Base-by-base conservation (phyloP, 1,140 invertebrate genomes). In the Drosophila triauraria region DNA sequence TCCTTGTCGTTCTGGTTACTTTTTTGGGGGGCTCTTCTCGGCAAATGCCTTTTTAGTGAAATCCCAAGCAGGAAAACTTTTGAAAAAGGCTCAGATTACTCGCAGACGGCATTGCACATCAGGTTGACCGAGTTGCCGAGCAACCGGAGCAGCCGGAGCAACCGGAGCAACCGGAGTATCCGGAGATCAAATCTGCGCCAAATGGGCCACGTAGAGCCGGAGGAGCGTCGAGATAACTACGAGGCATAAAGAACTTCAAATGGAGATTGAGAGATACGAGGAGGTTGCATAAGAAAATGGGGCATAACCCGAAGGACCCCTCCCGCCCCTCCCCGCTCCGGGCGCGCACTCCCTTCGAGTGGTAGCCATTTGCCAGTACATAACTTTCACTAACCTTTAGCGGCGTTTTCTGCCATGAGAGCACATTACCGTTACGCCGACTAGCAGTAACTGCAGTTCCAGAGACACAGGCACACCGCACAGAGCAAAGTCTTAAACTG, bases 331-430 rank as follows among this genome's bases (percentile, higher is more conserved):
- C 15, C 15, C 10, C 9, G 20, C 10, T 9, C 30, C 20, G 3
- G 1, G 10, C 12, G 12, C 23, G 35, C 6, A 13, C 15, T 27
- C n/a, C 43, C 56, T 46, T 43, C 42, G n/a, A 30, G 58, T 35
- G 47, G 43, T 35, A 30, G 61, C 74, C 76, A 78, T 78, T 78
- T 71, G 75, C 59, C 40, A 78, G 76, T 78, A 63, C 76, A 78
- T 78, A 78, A 78, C 76, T 78, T 78, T 78, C 67, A 64, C 76
- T 78, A 78, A 78, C 76, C 76, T 78, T 78, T 78, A 50, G 76
- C 51, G 65, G 58, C 76, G 74, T 57, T 68, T 61, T 63, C 50
- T 43, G 74, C 74, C 75, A 68, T 43, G 65, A 63, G 58, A 57
- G 65, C 75, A 78, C 76, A 78, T 78, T 71, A 78, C 75, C 76